Percentiles rank a stretch among this genome's conserved stretches.
phyloP scores from a whole-genome alignment of 2,888 invertebrate species.

The Orthosia incerta region DNA sequence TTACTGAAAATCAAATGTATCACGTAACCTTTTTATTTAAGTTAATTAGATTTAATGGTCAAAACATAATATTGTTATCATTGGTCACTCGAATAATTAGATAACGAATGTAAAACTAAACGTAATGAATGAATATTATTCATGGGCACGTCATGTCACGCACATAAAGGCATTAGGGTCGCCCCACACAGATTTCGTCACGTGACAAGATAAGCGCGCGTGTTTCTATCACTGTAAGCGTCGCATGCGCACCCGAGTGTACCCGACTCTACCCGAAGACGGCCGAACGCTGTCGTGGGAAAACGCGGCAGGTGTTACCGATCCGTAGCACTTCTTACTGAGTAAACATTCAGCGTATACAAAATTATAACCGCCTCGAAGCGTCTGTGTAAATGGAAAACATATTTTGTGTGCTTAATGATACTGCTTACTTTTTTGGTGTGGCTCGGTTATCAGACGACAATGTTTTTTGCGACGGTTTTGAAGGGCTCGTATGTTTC shows the following conservation, averaged over 20 bases:
- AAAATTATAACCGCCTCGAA: conserved; percentile 90
- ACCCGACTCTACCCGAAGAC: conserved; percentile 80
- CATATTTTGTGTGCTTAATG: conserved; percentile 91
- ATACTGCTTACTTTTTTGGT: conserved; percentile 90
- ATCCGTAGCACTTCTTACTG: conserved; percentile 90
- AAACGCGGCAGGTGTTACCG: conserved; percentile 90
- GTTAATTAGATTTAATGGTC: conserved; percentile 14
- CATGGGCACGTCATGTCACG: conserved; percentile 69
- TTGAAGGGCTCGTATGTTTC: conserved; percentile 74
- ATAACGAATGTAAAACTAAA: conserved; percentile 53
- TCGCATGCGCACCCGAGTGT: conserved; percentile 78
- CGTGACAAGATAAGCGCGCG: conserved; percentile 75
- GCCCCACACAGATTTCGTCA: conserved; percentile 78
- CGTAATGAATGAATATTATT: conserved; percentile 64
- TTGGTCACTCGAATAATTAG: conserved; percentile 46
- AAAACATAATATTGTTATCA: conserved; percentile 43
- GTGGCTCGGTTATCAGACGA: conserved; percentile 84
- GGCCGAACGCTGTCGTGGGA: conserved; percentile 87
- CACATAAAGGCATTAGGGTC: conserved; percentile 75
- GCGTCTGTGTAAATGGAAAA: conserved; percentile 90
- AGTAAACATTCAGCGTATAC: conserved; percentile 90
- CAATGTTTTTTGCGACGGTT: conserved; percentile 84
- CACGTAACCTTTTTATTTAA: neutral
- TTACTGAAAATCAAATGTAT: neutral
- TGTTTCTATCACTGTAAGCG: conserved; percentile 72